phyloP scores from a whole-genome alignment of 2,113 vertebrate genomes.

The Crotalus viridis region DNA sequence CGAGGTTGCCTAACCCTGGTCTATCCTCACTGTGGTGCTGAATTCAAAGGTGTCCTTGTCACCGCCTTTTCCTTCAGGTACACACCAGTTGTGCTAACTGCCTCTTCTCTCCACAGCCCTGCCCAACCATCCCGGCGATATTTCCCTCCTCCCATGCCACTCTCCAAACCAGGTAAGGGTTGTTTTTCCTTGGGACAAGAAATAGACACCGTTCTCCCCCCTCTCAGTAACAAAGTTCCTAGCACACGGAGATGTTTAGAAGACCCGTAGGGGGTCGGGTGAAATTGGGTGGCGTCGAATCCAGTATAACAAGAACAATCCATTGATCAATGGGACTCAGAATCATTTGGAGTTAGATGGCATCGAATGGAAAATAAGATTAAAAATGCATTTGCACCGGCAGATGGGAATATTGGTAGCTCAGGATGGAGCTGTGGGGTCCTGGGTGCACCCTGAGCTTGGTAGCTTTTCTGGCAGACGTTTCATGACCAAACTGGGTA shows the following conservation, averaged over 20 bases:
- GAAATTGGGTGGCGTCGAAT: not conserved
- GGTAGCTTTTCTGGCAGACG: too few relatives aligned
- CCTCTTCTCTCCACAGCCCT: conserved; percentile 73
- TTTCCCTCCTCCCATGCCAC: conserved; percentile 95
- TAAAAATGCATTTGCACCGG: not conserved
- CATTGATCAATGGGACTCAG: not conserved
- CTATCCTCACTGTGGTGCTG: not conserved
- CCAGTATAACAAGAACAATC: not conserved
- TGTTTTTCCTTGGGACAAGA: not conserved
- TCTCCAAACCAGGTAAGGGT: conserved; percentile 91
- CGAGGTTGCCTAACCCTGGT: too few relatives aligned
- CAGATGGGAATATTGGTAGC: not conserved
- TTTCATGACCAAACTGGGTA: too few relatives aligned
- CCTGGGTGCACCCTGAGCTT: too few relatives aligned
- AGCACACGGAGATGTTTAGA: not conserved
- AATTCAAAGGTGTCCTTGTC: too few relatives aligned
- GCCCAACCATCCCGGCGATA: conserved; percentile 87
- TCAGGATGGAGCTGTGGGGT: not conserved
- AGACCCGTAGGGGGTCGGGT: not conserved
- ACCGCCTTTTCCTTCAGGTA: not conserved
- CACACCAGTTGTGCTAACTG: not conserved
- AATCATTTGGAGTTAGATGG: not conserved
- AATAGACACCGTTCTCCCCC: not conserved
- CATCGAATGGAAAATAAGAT: not conserved
- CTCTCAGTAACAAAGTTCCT: not conserved